Evolutionary conservation across 1,140 invertebrate genomes (phyloP).

Genomic region (Drosophila jambulina): DNA sequence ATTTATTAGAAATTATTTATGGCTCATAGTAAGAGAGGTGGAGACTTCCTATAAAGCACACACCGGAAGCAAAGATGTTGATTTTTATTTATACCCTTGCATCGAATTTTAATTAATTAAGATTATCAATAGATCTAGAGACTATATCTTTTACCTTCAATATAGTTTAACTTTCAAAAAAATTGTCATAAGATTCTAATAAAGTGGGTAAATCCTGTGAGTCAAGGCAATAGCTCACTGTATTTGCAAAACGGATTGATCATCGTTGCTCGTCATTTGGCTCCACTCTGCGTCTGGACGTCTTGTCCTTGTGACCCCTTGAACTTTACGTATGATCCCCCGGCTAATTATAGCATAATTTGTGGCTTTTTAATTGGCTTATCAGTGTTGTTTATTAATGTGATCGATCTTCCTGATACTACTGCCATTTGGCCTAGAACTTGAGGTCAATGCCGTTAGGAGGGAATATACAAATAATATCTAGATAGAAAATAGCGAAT

Average conservation of each 20-base stretch:
- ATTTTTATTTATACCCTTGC: background rate
- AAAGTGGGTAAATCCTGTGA: too few relatives aligned
- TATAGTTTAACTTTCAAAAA: background rate
- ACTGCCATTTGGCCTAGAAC: constrained; percentile 11
- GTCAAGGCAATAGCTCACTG: background rate
- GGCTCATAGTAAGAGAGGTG: constrained; percentile 34
- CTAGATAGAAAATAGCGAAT: constrained; percentile 1
- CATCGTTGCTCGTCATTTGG: constrained; percentile 34
- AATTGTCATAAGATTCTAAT: background rate
- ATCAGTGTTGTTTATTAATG: constrained; percentile 55
- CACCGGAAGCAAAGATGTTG: background rate
- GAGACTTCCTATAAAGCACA: background rate
- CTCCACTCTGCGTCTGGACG: constrained; percentile 16
- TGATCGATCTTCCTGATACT: constrained; percentile 52
- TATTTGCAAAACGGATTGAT: constrained; percentile 48
- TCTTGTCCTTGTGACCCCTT: constrained; percentile 43
- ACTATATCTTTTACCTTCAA: too few relatives aligned
- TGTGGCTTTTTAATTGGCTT: constrained; percentile 61
- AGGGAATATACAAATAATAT: constrained; percentile 3
- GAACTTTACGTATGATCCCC: constrained; percentile 36
- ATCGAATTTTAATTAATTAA: background rate
- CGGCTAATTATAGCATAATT: constrained; percentile 53
- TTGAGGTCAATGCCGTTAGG: background rate
- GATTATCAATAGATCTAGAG: too few relatives aligned
- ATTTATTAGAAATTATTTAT: constrained; percentile 64